Evolutionary conservation across 2,113 vertebrate genomes (phyloP).

Genomic region (Chloroceryle aenea): DNA sequence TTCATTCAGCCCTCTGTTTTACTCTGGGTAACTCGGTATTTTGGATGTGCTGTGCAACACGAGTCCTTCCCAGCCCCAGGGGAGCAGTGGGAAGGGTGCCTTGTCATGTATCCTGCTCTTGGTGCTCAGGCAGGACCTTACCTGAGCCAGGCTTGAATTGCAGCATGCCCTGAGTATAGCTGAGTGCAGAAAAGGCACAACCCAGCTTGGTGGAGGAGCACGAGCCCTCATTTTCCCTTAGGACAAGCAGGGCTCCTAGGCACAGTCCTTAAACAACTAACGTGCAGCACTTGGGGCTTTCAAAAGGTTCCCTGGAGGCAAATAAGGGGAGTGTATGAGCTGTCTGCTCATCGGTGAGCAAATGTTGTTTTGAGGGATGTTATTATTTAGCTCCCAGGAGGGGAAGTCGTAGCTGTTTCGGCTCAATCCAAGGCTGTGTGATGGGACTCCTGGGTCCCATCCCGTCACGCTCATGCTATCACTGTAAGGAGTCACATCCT

Average conservation of each 20-base stretch:
- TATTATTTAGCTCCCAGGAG: slow-evolving; percentile 39
- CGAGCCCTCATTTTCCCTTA: neutral
- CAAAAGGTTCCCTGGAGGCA: slow-evolving; percentile 9
- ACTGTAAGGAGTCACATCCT: neutral
- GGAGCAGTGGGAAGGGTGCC: neutral
- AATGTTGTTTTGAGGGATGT: slow-evolving; percentile 20
- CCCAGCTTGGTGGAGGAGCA: neutral
- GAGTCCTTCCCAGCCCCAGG: neutral
- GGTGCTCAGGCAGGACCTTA: neutral
- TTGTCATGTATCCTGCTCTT: neutral
- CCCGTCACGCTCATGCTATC: neutral
- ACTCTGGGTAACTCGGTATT: neutral
- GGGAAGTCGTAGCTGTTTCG: neutral
- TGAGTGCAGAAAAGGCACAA: neutral
- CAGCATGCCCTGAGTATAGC: neutral
- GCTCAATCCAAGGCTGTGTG: neutral
- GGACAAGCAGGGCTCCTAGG: neutral
- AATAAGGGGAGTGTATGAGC: neutral
- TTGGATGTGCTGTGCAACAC: neutral
- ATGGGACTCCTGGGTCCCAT: neutral
- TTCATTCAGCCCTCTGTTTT: neutral
- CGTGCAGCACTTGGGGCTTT: neutral
- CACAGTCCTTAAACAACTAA: neutral
- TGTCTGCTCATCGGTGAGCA: slow-evolving; percentile 6
- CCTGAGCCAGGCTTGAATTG: neutral